These are phyloP conservation scores for Petrocephalus microphthalmus DNA, from an alignment of 2,113 vertebrate species.

Conservation along the genomic window DNA sequence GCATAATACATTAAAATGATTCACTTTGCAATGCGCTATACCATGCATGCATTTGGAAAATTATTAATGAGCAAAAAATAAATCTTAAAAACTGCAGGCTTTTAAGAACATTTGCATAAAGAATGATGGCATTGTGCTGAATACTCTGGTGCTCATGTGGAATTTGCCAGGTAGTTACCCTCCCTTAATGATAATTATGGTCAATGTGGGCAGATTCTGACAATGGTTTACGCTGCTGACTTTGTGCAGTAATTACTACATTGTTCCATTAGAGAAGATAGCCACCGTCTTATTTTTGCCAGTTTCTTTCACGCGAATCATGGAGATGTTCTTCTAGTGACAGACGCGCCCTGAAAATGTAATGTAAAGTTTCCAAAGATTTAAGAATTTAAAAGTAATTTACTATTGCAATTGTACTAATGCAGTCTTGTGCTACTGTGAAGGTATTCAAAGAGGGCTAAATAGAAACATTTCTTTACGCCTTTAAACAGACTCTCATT, in stretches of 20 bases:
- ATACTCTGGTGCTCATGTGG: not conserved
- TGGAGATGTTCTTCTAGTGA: not conserved
- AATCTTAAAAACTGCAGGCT: not conserved
- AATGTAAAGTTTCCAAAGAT: not conserved
- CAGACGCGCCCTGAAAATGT: not conserved
- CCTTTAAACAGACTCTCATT: not conserved
- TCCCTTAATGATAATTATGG: not conserved
- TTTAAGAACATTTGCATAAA: slow-evolving; percentile 1
- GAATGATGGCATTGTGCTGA: not conserved
- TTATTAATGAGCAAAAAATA: not conserved
- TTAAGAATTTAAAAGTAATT: not conserved
- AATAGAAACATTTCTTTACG: not conserved
- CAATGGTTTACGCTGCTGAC: not conserved
- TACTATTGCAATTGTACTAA: not conserved
- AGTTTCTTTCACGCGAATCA: not conserved
- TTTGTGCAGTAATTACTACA: not conserved
- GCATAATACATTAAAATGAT: not conserved
- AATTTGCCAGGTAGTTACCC: not conserved
- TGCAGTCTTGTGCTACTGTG: not conserved
- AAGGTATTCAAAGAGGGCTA: not conserved
- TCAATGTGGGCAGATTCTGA: not conserved
- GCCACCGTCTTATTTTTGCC: not conserved
- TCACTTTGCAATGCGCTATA: not conserved
- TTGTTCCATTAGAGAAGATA: not conserved
- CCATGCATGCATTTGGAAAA: not conserved